phyloP scores from a whole-genome alignment of 23 tunicate genomes.

The Clavelina lepadiformis region DNA sequence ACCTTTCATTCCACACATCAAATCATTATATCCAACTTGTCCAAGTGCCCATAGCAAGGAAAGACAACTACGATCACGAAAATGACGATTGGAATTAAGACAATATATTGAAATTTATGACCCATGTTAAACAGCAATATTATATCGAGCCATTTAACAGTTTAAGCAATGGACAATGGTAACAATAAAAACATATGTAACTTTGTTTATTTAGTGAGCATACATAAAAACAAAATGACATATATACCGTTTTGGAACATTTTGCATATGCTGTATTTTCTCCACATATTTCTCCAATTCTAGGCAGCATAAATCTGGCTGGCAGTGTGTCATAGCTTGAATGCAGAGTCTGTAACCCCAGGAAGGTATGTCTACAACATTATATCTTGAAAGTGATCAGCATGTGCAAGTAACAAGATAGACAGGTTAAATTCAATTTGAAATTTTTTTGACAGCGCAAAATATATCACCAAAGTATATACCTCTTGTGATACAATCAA shows the following conservation, averaged over 20 bases:
- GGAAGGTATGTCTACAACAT: constrained; percentile 19
- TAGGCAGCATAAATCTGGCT: constrained; percentile 25
- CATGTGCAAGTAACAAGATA: constrained; percentile 1
- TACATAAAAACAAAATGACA: not conserved
- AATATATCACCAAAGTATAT: not conserved
- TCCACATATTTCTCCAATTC: constrained; percentile 19
- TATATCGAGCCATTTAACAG: too few species aligned
- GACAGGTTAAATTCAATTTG: too few species aligned
- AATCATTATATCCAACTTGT: constrained; percentile 39
- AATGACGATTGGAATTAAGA: too few species aligned
- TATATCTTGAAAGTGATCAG: not conserved
- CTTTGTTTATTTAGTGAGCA: constrained; percentile 1
- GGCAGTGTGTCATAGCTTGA: constrained; percentile 35
- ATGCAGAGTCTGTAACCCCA: constrained; percentile 68
- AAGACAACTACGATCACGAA: constrained; percentile 12
- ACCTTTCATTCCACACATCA: constrained; percentile 54
- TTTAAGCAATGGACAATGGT: too few species aligned
- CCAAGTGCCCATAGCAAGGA: constrained; percentile 67
- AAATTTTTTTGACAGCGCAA: too few species aligned
- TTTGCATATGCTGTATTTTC: constrained; percentile 16
- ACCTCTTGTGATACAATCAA: constrained; percentile 24
- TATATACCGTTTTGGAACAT: constrained; percentile 32
- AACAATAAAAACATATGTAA: too few species aligned
- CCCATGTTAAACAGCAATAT: too few species aligned
- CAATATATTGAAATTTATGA: too few species aligned